These are phyloP conservation scores for Melanargia galathea DNA, from an alignment of 2,888 invertebrate genomes.

Conservation along the genomic window DNA sequence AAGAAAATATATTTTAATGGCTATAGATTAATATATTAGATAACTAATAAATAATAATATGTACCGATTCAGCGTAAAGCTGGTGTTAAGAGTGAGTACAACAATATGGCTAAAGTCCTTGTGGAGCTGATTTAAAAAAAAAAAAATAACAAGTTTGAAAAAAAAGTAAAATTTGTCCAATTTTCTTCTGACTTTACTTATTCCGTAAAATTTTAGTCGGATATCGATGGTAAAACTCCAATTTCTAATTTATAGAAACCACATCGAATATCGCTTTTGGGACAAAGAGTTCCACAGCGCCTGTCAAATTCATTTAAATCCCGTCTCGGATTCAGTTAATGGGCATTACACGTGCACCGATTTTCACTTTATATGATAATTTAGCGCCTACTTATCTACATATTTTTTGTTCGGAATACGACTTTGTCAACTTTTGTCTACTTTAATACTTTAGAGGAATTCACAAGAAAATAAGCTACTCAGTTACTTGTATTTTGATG, in stretches of 20 bases:
- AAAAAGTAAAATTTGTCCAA: no score
- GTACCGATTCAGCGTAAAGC: no score
- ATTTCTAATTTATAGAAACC: neutral
- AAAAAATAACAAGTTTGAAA: no score
- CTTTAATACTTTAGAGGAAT: neutral
- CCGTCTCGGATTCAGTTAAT: constrained; percentile 43
- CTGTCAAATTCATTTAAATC: constrained; percentile 35
- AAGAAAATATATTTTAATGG: no score
- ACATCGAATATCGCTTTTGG: constrained; percentile 10
- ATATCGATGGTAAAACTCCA: neutral
- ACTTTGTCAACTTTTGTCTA: neutral
- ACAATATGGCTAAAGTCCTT: no score
- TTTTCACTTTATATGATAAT: constrained; percentile 60
- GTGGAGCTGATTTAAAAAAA: no score
- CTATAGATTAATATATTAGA: no score
- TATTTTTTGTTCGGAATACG: constrained; percentile 15
- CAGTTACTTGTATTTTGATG: no score
- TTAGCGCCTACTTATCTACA: constrained; percentile 21
- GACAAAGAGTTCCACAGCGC: constrained; percentile 11
- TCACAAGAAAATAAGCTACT: neutral
- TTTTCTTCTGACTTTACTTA: no score
- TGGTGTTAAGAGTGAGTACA: no score
- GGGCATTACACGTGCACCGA: constrained; percentile 50
- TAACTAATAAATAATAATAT: no score
- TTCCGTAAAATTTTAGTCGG: neutral